Conservation (phyloP, 2,113 vertebrate species). For the Psammodynastes pulverulentus region DNA sequence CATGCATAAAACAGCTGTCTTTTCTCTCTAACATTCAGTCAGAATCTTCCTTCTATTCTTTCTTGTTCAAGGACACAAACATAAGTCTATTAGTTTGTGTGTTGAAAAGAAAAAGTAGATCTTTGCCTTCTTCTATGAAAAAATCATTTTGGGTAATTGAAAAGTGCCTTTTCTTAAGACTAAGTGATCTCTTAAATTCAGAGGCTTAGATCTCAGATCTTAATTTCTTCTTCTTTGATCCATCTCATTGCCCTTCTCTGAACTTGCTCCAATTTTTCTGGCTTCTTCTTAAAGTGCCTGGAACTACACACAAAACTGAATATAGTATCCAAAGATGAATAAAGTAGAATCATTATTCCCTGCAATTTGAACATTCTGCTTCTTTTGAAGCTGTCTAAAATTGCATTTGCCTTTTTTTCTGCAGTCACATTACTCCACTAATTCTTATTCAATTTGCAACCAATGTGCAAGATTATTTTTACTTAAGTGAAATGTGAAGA, state of each 20-base stretch:
- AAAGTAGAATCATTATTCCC: neutral
- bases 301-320: neutral
- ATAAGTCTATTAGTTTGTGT: neutral
- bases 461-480: neutral
- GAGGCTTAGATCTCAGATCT: neutral
- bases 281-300: neutral
- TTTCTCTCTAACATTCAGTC: neutral
- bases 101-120: neutral
- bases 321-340: neutral
- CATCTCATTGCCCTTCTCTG: neutral
- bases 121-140: neutral
- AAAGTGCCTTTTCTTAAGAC: neutral
- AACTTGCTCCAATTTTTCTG: neutral
- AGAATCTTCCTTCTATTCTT: neutral
- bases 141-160: neutral
- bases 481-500: neutral
- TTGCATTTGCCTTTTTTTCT: neutral
- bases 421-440: neutral
- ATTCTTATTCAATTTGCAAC: neutral
- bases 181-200: neutral
- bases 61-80: neutral
- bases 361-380: neutral
- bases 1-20: neutral
- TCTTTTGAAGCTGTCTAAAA: neutral
- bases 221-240: neutral